Evolutionary conservation across 2,113 vertebrate species (phyloP), one percentile per base, ranked within the genome.

Genomic region (Megaptera novaeangliae): DNA sequence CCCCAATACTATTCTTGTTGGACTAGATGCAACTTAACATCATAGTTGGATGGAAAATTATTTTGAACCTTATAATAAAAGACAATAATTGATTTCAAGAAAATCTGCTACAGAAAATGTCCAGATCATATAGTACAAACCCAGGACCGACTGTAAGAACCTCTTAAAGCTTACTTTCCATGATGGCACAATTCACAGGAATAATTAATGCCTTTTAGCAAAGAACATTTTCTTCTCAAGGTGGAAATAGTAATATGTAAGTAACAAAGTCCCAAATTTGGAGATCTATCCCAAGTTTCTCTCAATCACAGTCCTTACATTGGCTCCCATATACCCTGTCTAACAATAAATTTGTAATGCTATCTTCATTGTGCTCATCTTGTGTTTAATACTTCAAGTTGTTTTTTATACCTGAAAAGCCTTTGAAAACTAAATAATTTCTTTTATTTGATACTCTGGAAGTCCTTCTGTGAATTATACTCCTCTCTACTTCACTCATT

Each of bases 341-440:
- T 69, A 83, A 36, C 25, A 68, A 71, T 5, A 14, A 74, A 14
- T 83, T 61, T 92, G 20, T 44, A 88, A 59, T 39, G 39, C 1
- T 23, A 59, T 9, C 29, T 88, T 80, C 57, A 66, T 6, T 36
- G 49, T 1, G 66, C 18, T 49, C 49, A 27, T 74, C 55, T 87
- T 63, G 9, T 69, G 77, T 95, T 94, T 44, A 46, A 36, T 44
- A 89, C 17, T 93, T 75, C 41, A 74, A 89, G 39, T 72, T 97
- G 29, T n/a, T 87, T 96, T 92, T 93, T 44, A 69, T 68, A 78
- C 36, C 36, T 41, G 77, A 69, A 3, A 27, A 80, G 29, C 1
- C 52, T 95, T 93, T 91, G 49, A 27, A 94, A 94, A 92, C 31
- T 34, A 64, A 91, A 72, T n/a, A 15, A 59, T 61, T 94, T 8